Base-by-base conservation (phyloP, 2,888 invertebrate species). In the Yponomeuta plumbellus region DNA sequence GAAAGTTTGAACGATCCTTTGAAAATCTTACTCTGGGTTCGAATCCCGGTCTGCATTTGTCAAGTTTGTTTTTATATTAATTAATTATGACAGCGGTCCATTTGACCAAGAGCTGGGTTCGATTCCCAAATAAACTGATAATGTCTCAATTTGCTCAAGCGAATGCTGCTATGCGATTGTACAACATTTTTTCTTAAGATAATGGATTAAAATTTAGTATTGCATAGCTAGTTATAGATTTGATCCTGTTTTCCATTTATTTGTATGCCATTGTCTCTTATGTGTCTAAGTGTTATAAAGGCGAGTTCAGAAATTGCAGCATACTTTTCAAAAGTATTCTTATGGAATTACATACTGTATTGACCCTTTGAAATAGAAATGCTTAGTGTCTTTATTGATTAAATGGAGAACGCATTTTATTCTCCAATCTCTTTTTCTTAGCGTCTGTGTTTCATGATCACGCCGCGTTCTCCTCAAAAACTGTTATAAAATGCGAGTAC, bases 401-500 rank as follows among this genome's bases (percentile, higher is more conserved):
- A 52, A 52, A 23, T 22, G 21, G 21, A 13, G 11, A 6, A 59
- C 22, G 4, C 23, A 59, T 59, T 23, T 59, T 23, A 21, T 20
- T 21, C 59, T 23, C 21, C 21, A 21, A 22, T 21, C 23, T 22
- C 23, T 59, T 67, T 68, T 66, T 67, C 67, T 69, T 59, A 68
- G 72, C 74, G 76, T 73, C 68, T 68, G 72, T 76, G 75, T 75
- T 75, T 72, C 73, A 68, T 76, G 76, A 73, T 70, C 64, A 63
- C 68, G 69, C 56, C 39, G 20, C 65, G 22, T 23, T 52, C 17
- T 13, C 1, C 44, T 17, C 17, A 13, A 17, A 52, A 52, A 4
- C 17, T 52, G 17, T 17, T 17, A 52, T 5, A 52, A 39, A 52
- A 52, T 52, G 44, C 4, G 44, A 52, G 44, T 52, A 13, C 44